A percentile compares a stretch with the other conserved stretches of the same genome.
phyloP scores from a whole-genome alignment of 2,888 invertebrate genomes.

The Acrobasis suavella region DNA sequence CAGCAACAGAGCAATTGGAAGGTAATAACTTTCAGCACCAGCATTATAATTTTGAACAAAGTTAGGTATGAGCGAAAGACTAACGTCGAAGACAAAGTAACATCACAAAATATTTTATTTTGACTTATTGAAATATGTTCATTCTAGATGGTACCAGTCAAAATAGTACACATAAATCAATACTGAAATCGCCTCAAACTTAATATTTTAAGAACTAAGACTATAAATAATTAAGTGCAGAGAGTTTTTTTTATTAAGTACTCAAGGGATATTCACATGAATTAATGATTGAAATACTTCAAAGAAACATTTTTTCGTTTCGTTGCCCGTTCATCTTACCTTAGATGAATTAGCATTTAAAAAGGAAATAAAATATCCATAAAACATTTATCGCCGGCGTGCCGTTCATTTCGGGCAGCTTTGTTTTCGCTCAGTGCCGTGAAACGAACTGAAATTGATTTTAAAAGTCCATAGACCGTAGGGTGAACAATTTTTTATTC shows the following conservation, averaged over 20 bases:
- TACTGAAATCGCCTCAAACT: no score
- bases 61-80: not conserved
- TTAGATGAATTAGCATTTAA: conserved; percentile 52
- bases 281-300: conserved; percentile 4
- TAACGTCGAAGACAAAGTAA: no score
- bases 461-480: conserved; percentile 44
- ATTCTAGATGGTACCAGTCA: no score
- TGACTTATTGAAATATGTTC: no score
- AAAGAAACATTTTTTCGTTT: conserved; percentile 26
- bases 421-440: conserved; percentile 47
- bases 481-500: conserved; percentile 41
- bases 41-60: not conserved
- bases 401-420: conserved; percentile 43
- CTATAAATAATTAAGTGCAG: no score
- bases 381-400: conserved; percentile 49
- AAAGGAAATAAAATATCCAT: conserved; percentile 51
- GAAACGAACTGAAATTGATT: conserved; percentile 50
- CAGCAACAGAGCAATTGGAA: not conserved
- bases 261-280: not conserved
- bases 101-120: no score
- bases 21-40: not conserved
- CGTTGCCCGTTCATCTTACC: conserved; percentile 28
- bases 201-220: no score
- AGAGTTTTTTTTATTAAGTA: no score
- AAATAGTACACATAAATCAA: no score